phyloP scores from a whole-genome alignment of 2,888 invertebrate species.

The Caenorhabditis virilis region DNA sequence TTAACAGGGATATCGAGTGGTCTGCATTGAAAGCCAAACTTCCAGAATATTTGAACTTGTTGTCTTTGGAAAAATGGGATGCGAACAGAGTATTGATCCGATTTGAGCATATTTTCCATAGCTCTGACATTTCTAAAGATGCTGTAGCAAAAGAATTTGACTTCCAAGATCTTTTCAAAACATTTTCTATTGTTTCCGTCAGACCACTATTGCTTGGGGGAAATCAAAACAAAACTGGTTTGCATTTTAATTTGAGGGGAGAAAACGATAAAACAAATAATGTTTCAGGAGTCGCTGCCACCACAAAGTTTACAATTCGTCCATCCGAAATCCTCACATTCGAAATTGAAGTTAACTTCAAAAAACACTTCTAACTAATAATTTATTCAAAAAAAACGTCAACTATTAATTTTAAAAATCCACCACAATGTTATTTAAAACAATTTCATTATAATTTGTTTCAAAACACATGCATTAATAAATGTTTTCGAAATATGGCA shows the following conservation, averaged over 20 bases:
- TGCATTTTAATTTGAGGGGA: too few species aligned
- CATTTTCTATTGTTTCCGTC: constrained; percentile 29
- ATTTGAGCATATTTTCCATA: constrained; percentile 70
- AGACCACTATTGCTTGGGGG: constrained; percentile 40
- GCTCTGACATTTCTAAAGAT: constrained; percentile 17
- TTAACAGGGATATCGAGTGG: constrained; percentile 36
- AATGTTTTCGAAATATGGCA: too few species aligned
- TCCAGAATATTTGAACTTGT: constrained; percentile 68
- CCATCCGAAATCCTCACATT: constrained; percentile 50
- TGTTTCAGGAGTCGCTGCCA: too few species aligned
- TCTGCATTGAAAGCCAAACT: constrained; percentile 45
- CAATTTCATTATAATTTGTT: not conserved
- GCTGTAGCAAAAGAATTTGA: constrained; percentile 68
- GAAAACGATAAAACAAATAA: too few species aligned
- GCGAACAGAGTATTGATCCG: constrained; percentile 67
- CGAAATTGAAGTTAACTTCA: constrained; percentile 16
- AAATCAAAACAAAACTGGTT: constrained; percentile 16
- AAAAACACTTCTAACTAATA: constrained; percentile 2
- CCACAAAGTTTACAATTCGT: constrained; percentile 36
- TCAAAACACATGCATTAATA: too few species aligned
- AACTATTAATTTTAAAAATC: not conserved
- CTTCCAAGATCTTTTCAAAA: constrained; percentile 64
- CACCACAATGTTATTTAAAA: not conserved
- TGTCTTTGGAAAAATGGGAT: constrained; percentile 70
- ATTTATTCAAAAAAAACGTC: not conserved